A percentile compares a stretch with the other conserved stretches of the same genome.
phyloP scores from a whole-genome alignment of 2,888 invertebrate species.

The Ochropacha duplaris region DNA sequence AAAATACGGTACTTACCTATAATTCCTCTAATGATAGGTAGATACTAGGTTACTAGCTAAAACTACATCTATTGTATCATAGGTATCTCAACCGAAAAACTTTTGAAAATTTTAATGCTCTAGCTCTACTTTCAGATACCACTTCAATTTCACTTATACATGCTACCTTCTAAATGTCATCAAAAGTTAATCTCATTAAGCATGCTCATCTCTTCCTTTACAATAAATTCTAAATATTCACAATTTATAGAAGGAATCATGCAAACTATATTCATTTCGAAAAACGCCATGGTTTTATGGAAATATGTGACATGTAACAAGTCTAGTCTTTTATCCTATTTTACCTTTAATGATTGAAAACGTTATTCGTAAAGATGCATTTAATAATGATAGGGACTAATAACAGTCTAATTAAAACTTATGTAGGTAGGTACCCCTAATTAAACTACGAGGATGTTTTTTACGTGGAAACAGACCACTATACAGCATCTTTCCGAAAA shows the following conservation, averaged over 20 bases:
- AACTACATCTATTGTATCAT: neutral
- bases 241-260: neutral
- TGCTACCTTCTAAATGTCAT: constrained; percentile 35
- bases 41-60: neutral
- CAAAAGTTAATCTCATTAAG: constrained; percentile 11
- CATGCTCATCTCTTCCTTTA: neutral
- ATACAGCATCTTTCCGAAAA: constrained; percentile 42
- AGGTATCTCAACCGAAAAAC: neutral
- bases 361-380: constrained; percentile 24
- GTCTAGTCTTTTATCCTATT: neutral
- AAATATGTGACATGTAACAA: neutral
- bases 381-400: constrained; percentile 4
- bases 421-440: neutral
- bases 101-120: neutral
- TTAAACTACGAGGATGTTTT: neutral
- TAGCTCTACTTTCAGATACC: neutral
- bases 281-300: neutral
- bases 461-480: constrained; percentile 26
- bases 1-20: constrained; percentile 1
- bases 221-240: neutral
- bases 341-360: neutral
- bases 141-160: constrained; percentile 36
- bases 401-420: neutral
- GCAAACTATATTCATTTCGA: neutral
- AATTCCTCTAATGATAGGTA: neutral